Percentiles rank a stretch among this genome's conserved stretches.
phyloP scores from a whole-genome alignment of 2,113 vertebrate species.

The Salminus brasiliensis region DNA sequence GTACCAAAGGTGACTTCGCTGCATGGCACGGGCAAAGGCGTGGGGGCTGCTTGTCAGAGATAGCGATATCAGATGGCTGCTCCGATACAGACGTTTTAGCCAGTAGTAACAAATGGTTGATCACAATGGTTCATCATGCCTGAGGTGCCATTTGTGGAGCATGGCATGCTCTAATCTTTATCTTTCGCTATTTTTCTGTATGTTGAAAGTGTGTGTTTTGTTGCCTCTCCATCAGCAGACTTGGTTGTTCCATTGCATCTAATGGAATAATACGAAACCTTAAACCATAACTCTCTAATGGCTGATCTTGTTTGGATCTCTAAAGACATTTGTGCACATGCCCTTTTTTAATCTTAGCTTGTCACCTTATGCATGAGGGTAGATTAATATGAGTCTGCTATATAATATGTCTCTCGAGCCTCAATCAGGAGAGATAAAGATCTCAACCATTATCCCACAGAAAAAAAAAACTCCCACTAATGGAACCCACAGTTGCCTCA shows the following conservation, averaged over 20 bases:
- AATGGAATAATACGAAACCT: not conserved
- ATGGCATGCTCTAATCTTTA: not conserved
- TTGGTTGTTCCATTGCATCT: not conserved
- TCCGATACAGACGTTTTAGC: too few species aligned
- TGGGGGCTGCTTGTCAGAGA: not conserved
- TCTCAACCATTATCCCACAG: not conserved
- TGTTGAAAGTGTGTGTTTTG: not conserved
- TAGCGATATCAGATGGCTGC: not conserved
- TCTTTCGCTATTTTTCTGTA: not conserved
- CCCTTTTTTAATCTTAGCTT: not conserved
- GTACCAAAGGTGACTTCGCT: not conserved
- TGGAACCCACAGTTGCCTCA: slow-evolving; percentile 9
- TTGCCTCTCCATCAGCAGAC: not conserved
- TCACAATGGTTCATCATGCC: not conserved
- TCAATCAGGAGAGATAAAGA: slow-evolving; percentile 7
- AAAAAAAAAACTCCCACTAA: not conserved
- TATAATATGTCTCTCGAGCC: slow-evolving; percentile 3
- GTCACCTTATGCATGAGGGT: not conserved
- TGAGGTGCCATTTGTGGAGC: slow-evolving; percentile 1
- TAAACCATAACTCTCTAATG: not conserved
- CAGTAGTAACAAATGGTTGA: not conserved
- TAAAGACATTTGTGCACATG: not conserved
- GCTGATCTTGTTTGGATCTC: not conserved
- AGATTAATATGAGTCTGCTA: not conserved
- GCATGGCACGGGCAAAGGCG: not conserved